Evolutionary conservation across 2,797 vertebrate genomes (phyloP), one percentile per base, ranked within the genome.

Genomic region (Avahi laniger): DNA sequence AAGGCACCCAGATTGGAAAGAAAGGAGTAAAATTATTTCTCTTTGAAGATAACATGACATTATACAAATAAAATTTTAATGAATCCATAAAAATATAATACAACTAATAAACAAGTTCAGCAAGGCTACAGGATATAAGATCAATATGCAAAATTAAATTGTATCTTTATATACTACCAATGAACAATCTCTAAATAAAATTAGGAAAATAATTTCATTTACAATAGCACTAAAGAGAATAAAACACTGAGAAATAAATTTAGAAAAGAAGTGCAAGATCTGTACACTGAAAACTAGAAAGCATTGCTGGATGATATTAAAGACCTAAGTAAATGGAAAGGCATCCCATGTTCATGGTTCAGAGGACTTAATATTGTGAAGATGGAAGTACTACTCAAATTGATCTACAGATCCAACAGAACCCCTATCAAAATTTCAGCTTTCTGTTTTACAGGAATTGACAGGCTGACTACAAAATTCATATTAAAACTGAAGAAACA

Each of bases 191-290:
- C 82, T 67, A 92, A 57, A 67, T 59, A 41, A 83, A 90, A 79
- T 33, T 43, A 79, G 30, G 50, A 79, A 92, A 82, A 30, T 12
- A 75, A 92, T 88, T 83, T 18, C 24, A 78, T 70, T 70, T 78
- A 67, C 15, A 92, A 89, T 83, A 89, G 5, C 22, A 89, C 50
- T 46, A 88, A 92, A 52, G 28, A 89, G 67, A 70, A 95, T 48
- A 59, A 69, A 84, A 50, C 50, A 84, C 46, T 63, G 78, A 5
- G 18, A 22, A 85, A 63, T 52, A 84, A 83, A 78, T 63, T 78
- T 78, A 59, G 61, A 61, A 59, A 61, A 65, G 18, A 92, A 89
- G 12, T 38, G 9, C 22, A 73, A 87, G 35, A 30, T 6, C 38
- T 85, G 5, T 38, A 85, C 35, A 91, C 9, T 54, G 30, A 86